Evolutionary conservation across 2,888 invertebrate genomes (phyloP).

Genomic region (Clepsis dumicolana): DNA sequence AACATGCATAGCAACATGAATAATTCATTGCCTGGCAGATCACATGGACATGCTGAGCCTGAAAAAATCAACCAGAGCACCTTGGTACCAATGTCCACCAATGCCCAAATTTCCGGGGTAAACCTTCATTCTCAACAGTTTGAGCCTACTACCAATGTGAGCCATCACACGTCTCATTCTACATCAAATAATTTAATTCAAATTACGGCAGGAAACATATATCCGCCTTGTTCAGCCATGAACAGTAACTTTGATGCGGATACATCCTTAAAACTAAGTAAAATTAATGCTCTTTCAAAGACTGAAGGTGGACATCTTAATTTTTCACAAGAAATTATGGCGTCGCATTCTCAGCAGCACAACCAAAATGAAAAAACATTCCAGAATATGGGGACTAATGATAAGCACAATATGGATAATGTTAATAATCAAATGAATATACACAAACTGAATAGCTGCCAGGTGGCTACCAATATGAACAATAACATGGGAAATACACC

Average conservation of each 20-base stretch:
- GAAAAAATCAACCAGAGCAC: constrained; percentile 76
- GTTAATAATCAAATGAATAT: constrained; percentile 72
- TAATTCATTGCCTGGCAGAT: constrained; percentile 55
- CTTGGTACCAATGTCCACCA: constrained; percentile 68
- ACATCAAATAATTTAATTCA: constrained; percentile 80
- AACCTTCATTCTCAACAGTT: constrained; percentile 77
- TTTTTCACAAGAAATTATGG: constrained; percentile 81
- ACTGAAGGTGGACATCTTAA: constrained; percentile 80
- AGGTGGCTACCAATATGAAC: constrained; percentile 71
- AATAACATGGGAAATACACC: constrained; percentile 58
- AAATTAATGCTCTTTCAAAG: constrained; percentile 80
- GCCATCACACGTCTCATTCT: constrained; percentile 75
- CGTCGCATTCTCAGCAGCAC: constrained; percentile 79
- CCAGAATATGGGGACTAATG: constrained; percentile 75
- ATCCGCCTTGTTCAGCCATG: constrained; percentile 73
- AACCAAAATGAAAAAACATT: constrained; percentile 77
- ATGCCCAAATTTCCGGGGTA: constrained; percentile 62
- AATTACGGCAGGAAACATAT: constrained; percentile 80
- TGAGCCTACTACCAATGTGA: constrained; percentile 70
- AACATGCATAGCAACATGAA: constrained; percentile 67
- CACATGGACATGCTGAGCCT: constrained; percentile 65
- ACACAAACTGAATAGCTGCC: constrained; percentile 79
- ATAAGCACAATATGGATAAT: constrained; percentile 70
- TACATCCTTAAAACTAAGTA: constrained; percentile 79
- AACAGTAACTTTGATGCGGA: constrained; percentile 79